These are phyloP conservation scores for Drosophila pseudoananassae DNA, from an alignment of 1,140 invertebrate species.

Conservation along the genomic window DNA sequence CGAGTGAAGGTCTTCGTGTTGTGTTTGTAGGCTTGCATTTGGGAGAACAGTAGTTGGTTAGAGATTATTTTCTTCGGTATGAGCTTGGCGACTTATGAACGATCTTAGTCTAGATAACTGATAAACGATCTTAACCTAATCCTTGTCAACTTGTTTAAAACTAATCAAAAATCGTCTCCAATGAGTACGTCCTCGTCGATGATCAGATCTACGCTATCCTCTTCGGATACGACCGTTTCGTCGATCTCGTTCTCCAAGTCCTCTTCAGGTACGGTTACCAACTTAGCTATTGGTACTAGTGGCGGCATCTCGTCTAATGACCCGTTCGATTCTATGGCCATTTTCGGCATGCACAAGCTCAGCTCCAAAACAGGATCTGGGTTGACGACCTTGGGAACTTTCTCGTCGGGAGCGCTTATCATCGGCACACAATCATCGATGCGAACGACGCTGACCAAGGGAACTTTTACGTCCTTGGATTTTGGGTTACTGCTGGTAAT, in stretches of 20 bases:
- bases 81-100: conserved; percentile 3
- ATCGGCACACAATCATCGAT: not conserved
- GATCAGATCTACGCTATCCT: conserved; percentile 24
- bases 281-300: not conserved
- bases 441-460: not conserved
- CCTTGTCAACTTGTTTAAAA: not conserved
- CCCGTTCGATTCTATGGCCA: conserved; percentile 1
- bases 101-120: not conserved
- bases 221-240: conserved; percentile 19
- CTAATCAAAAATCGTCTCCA: conserved; percentile 6
- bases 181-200: conserved; percentile 52
- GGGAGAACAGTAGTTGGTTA: conserved; percentile 16
- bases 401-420: too few species aligned
- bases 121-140: not conserved
- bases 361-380: conserved; percentile 21
- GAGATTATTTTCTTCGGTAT: conserved; percentile 10
- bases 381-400: too few species aligned
- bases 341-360: conserved; percentile 9
- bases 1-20: conserved; percentile 81
- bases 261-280: too few species aligned
- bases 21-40: conserved; percentile 67
- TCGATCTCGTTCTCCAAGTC: conserved; percentile 28
- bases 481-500: not conserved
- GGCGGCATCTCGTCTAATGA: conserved; percentile 11
- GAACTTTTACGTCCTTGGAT: not conserved